Percentiles rank a stretch among this genome's conserved stretches.
phyloP scores from a whole-genome alignment of 1,140 invertebrate genomes.

The Sweltsa coloradensis region DNA sequence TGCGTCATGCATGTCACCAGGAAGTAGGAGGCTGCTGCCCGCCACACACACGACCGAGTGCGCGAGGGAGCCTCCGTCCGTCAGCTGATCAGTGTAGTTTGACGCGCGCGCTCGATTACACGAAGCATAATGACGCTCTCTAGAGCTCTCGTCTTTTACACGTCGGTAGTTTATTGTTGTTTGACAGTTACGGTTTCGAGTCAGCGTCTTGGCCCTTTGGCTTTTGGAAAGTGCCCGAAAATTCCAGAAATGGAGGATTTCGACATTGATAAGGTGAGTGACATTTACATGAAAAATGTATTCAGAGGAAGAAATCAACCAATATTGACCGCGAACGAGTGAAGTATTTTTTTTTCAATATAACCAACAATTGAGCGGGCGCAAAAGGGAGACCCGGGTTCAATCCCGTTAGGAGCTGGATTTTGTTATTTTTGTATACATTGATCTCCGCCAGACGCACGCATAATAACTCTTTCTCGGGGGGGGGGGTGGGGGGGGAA shows the following conservation, averaged over 20 bases:
- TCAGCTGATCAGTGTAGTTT: too few species aligned
- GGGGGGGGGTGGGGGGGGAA: too few species aligned
- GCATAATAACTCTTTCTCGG: neutral
- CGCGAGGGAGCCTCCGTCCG: too few species aligned
- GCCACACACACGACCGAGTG: too few species aligned
- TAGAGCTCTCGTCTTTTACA: too few species aligned
- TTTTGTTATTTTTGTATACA: neutral
- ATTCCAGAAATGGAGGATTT: conserved; percentile 6
- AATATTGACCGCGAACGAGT: neutral
- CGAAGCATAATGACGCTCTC: too few species aligned
- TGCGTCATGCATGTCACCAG: too few species aligned
- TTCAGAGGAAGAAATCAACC: neutral
- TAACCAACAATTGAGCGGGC: neutral
- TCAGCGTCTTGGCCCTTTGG: too few species aligned
- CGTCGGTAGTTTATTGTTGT: too few species aligned
- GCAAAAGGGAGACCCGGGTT: neutral
- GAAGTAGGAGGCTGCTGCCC: too few species aligned
- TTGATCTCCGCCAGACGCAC: neutral
- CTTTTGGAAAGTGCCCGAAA: conserved; percentile 2
- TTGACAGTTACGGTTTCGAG: too few species aligned
- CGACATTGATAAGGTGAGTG: neutral
- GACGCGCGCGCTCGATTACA: too few species aligned
- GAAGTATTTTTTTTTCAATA: neutral
- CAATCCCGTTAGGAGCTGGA: neutral
- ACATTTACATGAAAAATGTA: neutral